phyloP scores from a whole-genome alignment of 1,140 invertebrate genomes.

The Tetragonula clypearis region DNA sequence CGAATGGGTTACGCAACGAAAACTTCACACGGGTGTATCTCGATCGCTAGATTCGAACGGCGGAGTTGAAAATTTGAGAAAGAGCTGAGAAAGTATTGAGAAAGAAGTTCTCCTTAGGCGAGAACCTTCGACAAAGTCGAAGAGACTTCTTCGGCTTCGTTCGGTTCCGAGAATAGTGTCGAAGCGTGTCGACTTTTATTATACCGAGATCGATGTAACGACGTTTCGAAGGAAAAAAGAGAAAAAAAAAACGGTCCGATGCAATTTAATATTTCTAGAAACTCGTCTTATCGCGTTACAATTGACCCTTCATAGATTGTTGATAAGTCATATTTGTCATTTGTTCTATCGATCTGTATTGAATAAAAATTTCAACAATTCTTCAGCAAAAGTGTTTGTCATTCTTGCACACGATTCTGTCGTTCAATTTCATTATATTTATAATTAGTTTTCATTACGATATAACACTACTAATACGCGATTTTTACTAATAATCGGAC shows the following conservation, averaged over 20 bases:
- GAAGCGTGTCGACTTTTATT: neutral
- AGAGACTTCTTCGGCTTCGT: neutral
- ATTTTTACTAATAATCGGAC: no score
- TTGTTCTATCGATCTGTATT: no score
- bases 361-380: no score
- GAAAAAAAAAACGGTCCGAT: neutral
- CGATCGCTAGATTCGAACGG: conserved; percentile 3
- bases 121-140: neutral
- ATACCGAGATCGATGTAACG: conserved; percentile 2
- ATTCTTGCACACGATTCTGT: no score
- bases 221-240: neutral
- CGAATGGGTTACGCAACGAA: neutral
- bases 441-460: no score
- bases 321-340: no score
- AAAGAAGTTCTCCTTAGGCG: neutral
- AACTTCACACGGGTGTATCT: neutral
- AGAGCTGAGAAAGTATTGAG: neutral
- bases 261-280: neutral
- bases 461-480: no score
- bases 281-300: neutral
- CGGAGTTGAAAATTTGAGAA: neutral
- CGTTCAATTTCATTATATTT: no score
- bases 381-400: no score
- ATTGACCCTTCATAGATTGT: neutral
- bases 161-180: neutral